Evolutionary conservation across 2,113 vertebrate species (phyloP).

Genomic region (Grantiella picta): DNA sequence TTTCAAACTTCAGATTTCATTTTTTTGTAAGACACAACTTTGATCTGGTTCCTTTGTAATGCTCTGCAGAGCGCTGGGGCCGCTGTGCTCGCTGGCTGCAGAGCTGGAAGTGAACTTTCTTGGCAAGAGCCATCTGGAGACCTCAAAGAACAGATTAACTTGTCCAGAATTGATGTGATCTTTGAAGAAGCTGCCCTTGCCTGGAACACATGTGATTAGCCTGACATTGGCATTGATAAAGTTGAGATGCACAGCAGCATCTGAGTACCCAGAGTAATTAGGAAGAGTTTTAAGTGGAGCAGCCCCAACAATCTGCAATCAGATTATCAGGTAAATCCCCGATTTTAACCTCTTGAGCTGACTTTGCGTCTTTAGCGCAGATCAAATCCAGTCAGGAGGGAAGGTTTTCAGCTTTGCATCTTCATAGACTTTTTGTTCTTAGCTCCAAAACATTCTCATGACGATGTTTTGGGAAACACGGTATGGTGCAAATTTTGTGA

Average conservation of each 20-base stretch:
- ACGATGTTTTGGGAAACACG: background rate
- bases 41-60: slow-evolving; percentile 64
- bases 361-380: background rate
- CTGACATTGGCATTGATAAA: slow-evolving; percentile 31
- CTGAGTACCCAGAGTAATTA: background rate
- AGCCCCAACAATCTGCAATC: slow-evolving; percentile 1
- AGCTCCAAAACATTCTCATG: accelerated
- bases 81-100: background rate
- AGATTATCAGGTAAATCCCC: slow-evolving; percentile 21
- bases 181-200: slow-evolving; percentile 58
- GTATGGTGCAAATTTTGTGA: background rate
- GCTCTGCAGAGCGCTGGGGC: slow-evolving; percentile 21
- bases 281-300: slow-evolving; percentile 8
- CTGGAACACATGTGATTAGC: slow-evolving; percentile 51
- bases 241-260: background rate
- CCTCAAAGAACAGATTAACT: slow-evolving; percentile 64
- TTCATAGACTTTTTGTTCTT: background rate
- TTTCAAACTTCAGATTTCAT: slow-evolving; percentile 61
- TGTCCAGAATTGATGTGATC: slow-evolving; percentile 62
- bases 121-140: slow-evolving; percentile 64
- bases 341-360: background rate
- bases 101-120: slow-evolving; percentile 55
- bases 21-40: slow-evolving; percentile 53
- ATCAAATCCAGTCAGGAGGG: background rate
- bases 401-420: background rate